Evolutionary conservation across 1,140 invertebrate species (phyloP), one percentile per base, ranked within the genome.

Genomic region (Eubasilissa regina): DNA sequence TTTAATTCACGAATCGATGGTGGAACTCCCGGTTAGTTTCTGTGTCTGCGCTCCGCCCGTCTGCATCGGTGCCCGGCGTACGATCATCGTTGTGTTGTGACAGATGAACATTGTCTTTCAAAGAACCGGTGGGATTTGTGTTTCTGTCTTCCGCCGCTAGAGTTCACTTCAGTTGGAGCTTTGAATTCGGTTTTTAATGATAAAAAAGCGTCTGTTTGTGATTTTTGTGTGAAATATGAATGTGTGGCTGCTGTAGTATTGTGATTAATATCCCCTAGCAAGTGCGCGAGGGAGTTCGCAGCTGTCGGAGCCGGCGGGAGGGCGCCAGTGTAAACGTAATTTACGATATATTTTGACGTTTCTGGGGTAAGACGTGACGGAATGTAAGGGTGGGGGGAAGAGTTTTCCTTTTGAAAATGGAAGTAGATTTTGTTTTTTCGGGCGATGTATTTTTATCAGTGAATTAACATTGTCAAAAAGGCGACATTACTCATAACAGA

Each of bases 391-490:
- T 15, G 78, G 35, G n/a, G 62, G 64, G n/a, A 19, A 64, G 11
- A 17, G n/a, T 35, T 70, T 56, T 77, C 35, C 70, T 56, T 44
- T 43, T 7, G 21, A 53, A 56, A 56, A 81, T 81, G 77, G 80
- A 81, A 74, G 80, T 81, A 43, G 80, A 79, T 55, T 81, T 81
- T 70, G 77, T 81, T 81, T 68, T 68, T 55, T 44, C 12, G 56
- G 10, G 9, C 19, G 12, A 4, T 19, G 8, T 21, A 19, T 15
- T 58, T 8, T 25, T 17, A 25, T 19, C 11, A 3, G 15, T 25
- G 17, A 60, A 19, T 25, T 11, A 60, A n/a, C 11, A 15, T 17
- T 19, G 15, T 60, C 17, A 60, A 60, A 60, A 60, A 19, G 25
- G 25, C 6, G 17, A 60, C 13, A 60, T 3, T n/a, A 19, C 3